phyloP scores from a whole-genome alignment of 2,888 invertebrate species.

The Drosophila putrida region DNA sequence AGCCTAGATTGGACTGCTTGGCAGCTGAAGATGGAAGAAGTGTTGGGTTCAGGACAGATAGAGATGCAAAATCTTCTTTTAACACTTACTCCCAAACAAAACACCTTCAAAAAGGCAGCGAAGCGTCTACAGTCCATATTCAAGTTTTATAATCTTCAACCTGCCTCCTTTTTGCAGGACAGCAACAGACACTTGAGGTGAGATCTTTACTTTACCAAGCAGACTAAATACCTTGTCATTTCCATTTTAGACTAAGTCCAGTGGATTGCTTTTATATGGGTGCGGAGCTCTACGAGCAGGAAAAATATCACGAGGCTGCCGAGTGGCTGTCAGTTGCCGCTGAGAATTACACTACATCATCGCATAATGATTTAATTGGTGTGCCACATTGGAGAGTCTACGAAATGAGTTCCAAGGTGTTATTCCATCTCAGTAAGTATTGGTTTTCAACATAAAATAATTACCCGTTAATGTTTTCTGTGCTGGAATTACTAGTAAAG shows the following conservation, averaged over 20 bases:
- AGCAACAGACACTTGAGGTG: conserved; percentile 32
- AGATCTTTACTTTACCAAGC: background rate
- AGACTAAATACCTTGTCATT: background rate
- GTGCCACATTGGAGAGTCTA: conserved; percentile 34
- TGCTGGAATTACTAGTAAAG: background rate
- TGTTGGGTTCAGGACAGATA: conserved; percentile 16
- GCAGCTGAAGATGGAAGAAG: conserved; percentile 45
- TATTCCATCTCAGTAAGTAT: conserved; percentile 31
- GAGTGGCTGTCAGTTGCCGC: conserved; percentile 50
- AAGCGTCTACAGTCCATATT: conserved; percentile 16
- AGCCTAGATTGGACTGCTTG: conserved; percentile 59
- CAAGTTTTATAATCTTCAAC: conserved; percentile 44
- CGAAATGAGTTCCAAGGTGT: conserved; percentile 32
- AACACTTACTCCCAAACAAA: conserved; percentile 1
- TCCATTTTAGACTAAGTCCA: conserved; percentile 3
- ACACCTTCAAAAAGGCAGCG: conserved; percentile 3
- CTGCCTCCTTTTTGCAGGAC: conserved; percentile 15
- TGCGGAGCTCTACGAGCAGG: conserved; percentile 24
- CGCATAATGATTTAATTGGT: conserved; percentile 32
- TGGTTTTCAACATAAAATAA: too few relatives aligned
- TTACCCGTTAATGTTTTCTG: too few relatives aligned
- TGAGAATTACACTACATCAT: conserved; percentile 24
- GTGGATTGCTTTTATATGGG: conserved; percentile 60
- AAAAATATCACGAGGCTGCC: conserved; percentile 36
- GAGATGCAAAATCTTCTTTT: conserved; percentile 31